These are phyloP conservation scores for Carettochelys insculpta DNA, from an alignment of 2,113 vertebrate species.

Conservation along the genomic window DNA sequence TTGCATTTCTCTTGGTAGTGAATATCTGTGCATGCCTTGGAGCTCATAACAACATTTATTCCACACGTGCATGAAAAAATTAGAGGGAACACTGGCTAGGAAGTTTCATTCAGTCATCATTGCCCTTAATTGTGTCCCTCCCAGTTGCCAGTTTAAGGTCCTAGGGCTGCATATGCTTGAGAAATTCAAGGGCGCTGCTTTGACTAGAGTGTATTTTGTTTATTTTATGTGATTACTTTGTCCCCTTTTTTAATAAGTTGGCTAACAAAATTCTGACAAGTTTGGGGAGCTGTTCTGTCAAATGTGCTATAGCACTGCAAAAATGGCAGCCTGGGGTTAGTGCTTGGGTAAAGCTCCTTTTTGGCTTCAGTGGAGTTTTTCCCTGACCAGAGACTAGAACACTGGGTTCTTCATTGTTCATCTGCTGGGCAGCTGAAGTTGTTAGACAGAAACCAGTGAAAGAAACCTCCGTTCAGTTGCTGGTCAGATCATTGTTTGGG, in stretches of 20 bases:
- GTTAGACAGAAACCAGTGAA: slow-evolving; percentile 5
- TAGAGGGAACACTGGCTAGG: too few relatives aligned
- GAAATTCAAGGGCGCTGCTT: not conserved
- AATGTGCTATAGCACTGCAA: not conserved
- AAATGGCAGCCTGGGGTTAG: not conserved
- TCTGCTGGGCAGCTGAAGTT: not conserved
- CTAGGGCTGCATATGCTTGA: not conserved
- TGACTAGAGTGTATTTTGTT: not conserved
- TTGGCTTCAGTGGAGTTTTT: not conserved
- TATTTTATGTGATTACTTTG: not conserved
- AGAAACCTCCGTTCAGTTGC: slow-evolving; percentile 8
- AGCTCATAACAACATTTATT: too few relatives aligned
- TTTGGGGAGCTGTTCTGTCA: not conserved
- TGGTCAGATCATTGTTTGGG: slow-evolving; percentile 50
- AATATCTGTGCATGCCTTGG: too few relatives aligned
- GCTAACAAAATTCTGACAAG: not conserved
- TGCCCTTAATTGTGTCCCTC: not conserved
- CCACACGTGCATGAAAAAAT: too few relatives aligned
- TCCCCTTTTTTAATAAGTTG: not conserved
- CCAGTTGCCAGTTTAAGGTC: not conserved
- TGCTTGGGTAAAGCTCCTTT: not conserved
- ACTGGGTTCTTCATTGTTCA: not conserved
- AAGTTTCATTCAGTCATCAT: too few relatives aligned
- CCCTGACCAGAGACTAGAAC: not conserved
- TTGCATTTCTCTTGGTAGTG: too few relatives aligned